These are phyloP conservation scores for Cercocebus atys DNA, from an alignment of 2,113 vertebrate genomes.

Conservation along the genomic window DNA sequence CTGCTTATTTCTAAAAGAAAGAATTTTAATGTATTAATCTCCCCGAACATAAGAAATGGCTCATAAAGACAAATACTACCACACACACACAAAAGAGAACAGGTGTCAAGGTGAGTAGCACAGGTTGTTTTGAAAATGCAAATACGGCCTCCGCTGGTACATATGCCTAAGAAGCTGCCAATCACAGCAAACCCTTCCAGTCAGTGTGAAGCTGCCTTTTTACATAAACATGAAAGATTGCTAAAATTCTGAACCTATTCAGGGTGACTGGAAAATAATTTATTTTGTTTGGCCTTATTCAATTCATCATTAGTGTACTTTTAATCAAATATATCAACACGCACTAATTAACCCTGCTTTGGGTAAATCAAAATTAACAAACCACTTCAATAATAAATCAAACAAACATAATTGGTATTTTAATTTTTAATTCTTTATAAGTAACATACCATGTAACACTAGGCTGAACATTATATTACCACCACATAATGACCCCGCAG, in stretches of 20 bases:
- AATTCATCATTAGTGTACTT: neutral
- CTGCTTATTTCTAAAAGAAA: neutral
- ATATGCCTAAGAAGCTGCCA: rapidly evolving
- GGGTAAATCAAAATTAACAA: conserved; percentile 68
- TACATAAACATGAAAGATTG: rapidly evolving
- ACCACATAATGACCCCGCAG: conserved; percentile 62
- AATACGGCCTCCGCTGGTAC: rapidly evolving
- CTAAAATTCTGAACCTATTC: rapidly evolving
- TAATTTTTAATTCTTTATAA: conserved; percentile 75
- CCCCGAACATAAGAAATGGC: neutral
- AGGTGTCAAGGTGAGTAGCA: rapidly evolving
- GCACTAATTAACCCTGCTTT: conserved; percentile 67
- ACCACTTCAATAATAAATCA: conserved; percentile 65
- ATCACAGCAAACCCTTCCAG: rapidly evolving
- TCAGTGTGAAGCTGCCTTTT: neutral
- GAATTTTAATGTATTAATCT: neutral
- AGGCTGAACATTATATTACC: conserved; percentile 22
- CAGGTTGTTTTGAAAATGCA: rapidly evolving
- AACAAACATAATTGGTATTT: conserved; percentile 64
- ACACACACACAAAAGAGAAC: neutral
- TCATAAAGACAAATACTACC: neutral
- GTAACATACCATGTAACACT: conserved; percentile 46
- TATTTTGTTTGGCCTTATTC: conserved; percentile 14
- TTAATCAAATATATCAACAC: conserved; percentile 41
- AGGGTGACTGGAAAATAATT: neutral